phyloP scores from a whole-genome alignment of 2,888 invertebrate genomes.

The Ceriagrion tenellum region DNA sequence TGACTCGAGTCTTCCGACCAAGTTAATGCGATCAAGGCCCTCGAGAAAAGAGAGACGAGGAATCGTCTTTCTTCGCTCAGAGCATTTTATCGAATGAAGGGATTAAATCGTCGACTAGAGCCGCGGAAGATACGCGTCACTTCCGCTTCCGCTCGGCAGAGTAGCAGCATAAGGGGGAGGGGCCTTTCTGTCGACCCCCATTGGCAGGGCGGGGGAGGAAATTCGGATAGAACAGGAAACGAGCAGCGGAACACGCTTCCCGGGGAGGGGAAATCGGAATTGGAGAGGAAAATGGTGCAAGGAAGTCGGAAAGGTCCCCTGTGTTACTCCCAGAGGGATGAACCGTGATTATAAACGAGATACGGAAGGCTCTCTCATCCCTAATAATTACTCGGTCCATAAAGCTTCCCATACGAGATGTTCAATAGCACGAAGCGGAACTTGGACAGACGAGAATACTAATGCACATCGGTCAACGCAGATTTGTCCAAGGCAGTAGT shows the following conservation, averaged over 20 bases:
- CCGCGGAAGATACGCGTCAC: slow-evolving; percentile 72
- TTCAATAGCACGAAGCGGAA: too few species aligned
- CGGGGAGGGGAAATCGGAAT: neutral
- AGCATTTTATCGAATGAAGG: neutral
- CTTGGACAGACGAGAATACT: too few species aligned
- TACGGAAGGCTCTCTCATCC: too few species aligned
- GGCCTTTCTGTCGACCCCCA: neutral
- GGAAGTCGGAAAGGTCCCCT: too few species aligned
- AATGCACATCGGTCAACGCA: too few species aligned
- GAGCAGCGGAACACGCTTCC: neutral
- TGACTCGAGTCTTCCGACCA: neutral
- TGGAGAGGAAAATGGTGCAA: neutral
- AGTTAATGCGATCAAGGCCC: neutral
- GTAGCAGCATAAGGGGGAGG: slow-evolving; percentile 9
- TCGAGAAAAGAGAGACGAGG: neutral
- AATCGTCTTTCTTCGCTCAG: neutral
- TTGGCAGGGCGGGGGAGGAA: neutral
- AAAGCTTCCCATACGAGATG: too few species aligned
- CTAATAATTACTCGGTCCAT: too few species aligned
- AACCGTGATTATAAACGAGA: too few species aligned
- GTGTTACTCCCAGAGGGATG: too few species aligned
- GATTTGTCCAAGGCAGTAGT: too few species aligned
- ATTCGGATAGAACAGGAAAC: neutral
- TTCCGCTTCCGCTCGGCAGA: slow-evolving; percentile 71
- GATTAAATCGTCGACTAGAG: slow-evolving; percentile 38